These are phyloP conservation scores for Pseudocheirus occidentalis DNA, from an alignment of 2,797 vertebrate species.

Conservation along the genomic window DNA sequence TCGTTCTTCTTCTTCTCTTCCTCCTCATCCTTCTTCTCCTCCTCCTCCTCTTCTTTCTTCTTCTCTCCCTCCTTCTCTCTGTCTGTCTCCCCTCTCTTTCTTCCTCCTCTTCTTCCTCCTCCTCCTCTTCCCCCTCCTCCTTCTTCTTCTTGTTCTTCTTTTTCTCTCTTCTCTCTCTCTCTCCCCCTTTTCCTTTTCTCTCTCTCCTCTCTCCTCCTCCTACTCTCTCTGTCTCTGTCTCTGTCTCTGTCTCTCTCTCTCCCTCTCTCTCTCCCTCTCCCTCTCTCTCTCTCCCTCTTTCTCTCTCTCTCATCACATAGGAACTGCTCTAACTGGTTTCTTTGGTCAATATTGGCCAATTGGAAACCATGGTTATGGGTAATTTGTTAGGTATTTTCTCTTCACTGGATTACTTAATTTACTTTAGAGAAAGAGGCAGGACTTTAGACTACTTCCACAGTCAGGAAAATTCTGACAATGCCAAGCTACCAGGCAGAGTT, in stretches of 20 bases:
- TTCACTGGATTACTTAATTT: neutral
- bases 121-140: too few species aligned
- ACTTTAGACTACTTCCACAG: neutral
- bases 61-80: too few species aligned
- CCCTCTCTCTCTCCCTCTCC: too few species aligned
- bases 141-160: fast-evolving
- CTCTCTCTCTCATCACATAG: neutral
- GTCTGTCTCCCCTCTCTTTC: fast-evolving
- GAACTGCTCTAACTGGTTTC: neutral
- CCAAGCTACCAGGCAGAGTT: neutral
- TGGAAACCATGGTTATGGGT: neutral
- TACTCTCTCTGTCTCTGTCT: fast-evolving
- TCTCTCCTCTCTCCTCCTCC: too few species aligned
- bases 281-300: too few species aligned
- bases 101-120: too few species aligned
- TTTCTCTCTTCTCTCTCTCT: fast-evolving
- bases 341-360: neutral
- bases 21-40: too few species aligned
- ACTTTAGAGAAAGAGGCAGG: neutral
- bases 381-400: neutral
- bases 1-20: too few species aligned
- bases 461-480: neutral
- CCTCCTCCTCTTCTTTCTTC: too few species aligned
- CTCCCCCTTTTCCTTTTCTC: too few species aligned
- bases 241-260: too few species aligned